These are phyloP conservation scores for Tinea trinotella DNA, from an alignment of 2,888 invertebrate genomes.

Conservation along the genomic window DNA sequence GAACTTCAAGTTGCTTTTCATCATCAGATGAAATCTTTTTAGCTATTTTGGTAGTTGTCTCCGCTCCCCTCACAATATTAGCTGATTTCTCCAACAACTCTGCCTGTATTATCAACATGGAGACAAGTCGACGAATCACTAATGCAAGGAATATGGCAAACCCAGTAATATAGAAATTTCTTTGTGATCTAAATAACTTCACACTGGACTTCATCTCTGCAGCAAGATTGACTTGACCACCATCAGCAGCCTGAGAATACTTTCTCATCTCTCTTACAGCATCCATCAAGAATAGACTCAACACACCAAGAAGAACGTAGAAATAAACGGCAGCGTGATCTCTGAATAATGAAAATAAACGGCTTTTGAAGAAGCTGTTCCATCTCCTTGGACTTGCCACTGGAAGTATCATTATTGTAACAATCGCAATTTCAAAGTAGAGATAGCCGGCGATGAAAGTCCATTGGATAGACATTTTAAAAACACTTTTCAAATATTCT, in stretches of 20 bases:
- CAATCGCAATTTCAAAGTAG: slow-evolving; percentile 77
- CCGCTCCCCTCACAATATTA: slow-evolving; percentile 78
- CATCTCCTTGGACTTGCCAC: slow-evolving; percentile 82
- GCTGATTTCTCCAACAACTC: slow-evolving; percentile 74
- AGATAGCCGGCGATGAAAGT: slow-evolving; percentile 81
- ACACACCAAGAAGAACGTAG: slow-evolving; percentile 68
- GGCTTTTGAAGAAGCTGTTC: slow-evolving; percentile 82
- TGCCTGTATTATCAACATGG: slow-evolving; percentile 76
- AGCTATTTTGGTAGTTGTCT: slow-evolving; percentile 69
- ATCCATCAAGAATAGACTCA: slow-evolving; percentile 78
- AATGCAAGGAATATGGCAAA: slow-evolving; percentile 81
- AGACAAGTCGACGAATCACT: slow-evolving; percentile 76
- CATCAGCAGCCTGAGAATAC: slow-evolving; percentile 67
- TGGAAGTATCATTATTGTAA: slow-evolving; percentile 76
- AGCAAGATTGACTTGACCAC: slow-evolving; percentile 58
- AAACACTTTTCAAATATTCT: too few relatives aligned
- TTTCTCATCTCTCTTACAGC: slow-evolving; percentile 81
- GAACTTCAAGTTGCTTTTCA: slow-evolving; percentile 23
- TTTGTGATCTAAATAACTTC: slow-evolving; percentile 82
- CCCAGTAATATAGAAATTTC: slow-evolving; percentile 86
- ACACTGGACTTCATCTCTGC: slow-evolving; percentile 78
- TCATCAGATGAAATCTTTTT: slow-evolving; percentile 37
- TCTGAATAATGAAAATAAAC: slow-evolving; percentile 75
- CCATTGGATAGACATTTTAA: slow-evolving; percentile 84
- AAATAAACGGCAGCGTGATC: slow-evolving; percentile 77